Percentiles rank a stretch among this genome's conserved stretches.
These are phyloP conservation scores for Pica pica DNA, from an alignment of 2,113 vertebrate genomes.

Conservation along the genomic window DNA sequence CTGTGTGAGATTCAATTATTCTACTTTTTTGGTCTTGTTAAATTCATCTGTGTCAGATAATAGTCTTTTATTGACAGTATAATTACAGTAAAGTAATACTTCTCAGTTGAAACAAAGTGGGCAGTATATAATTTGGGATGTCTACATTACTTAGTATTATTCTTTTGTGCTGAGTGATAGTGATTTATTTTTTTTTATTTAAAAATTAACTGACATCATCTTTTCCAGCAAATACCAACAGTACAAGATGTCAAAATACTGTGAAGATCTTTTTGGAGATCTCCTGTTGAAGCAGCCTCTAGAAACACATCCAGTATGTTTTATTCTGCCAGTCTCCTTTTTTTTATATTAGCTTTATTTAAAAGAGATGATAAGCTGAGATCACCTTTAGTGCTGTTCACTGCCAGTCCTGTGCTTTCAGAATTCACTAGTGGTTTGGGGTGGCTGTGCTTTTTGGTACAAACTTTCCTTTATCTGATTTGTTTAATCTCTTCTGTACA, in stretches of 20 bases:
- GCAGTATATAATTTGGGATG: neutral
- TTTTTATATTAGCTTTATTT: conserved; percentile 21
- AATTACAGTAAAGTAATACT: neutral
- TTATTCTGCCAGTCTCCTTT: neutral
- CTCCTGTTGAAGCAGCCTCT: conserved; percentile 91
- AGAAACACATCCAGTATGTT: conserved; percentile 86
- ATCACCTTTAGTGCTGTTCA: neutral
- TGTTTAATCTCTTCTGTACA: conserved; percentile 31
- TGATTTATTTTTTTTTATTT: conserved; percentile 10
- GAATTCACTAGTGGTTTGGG: neutral
- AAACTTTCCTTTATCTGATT: neutral
- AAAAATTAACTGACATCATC: conserved; percentile 25
- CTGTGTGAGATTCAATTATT: neutral
- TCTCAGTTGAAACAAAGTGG: neutral
- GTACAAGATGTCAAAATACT: conserved; percentile 99
- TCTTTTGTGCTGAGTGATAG: neutral
- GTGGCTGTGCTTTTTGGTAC: neutral
- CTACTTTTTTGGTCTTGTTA: neutral
- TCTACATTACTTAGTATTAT: neutral
- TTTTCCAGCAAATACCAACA: conserved; percentile 95
- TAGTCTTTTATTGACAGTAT: neutral
- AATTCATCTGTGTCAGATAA: neutral
- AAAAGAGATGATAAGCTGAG: conserved; percentile 27
- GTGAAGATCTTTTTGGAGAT: conserved; percentile 96
- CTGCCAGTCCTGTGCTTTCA: neutral